Evolutionary conservation across 1,140 invertebrate genomes (phyloP).

Genomic region (Battus philenor): DNA sequence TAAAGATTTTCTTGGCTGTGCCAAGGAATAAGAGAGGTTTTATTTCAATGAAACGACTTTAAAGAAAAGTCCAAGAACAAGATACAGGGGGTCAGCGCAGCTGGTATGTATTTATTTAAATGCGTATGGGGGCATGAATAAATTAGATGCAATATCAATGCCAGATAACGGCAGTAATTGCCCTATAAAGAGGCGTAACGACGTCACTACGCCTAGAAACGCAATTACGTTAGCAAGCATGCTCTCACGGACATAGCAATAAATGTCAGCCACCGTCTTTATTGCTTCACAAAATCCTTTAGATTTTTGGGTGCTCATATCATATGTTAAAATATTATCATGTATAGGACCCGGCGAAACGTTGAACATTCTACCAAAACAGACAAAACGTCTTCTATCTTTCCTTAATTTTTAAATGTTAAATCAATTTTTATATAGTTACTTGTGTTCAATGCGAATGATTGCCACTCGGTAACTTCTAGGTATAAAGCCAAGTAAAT

Average conservation of each 20-base stretch:
- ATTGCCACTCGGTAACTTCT: slow-evolving; percentile 32
- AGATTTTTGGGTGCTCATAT: slow-evolving; percentile 37
- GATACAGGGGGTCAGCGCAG: slow-evolving; percentile 45
- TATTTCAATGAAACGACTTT: slow-evolving; percentile 44
- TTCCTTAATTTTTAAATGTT: no score
- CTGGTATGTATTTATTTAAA: slow-evolving; percentile 56
- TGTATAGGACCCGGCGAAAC: no score
- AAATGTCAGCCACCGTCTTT: slow-evolving; percentile 47
- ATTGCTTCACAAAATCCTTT: slow-evolving; percentile 30
- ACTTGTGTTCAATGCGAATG: no score
- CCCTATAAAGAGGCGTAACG: slow-evolving; percentile 67
- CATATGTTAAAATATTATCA: slow-evolving; percentile 10
- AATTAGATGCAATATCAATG: slow-evolving; percentile 72
- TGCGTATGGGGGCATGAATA: slow-evolving; percentile 53
- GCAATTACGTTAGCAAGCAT: slow-evolving; percentile 59
- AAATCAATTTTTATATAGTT: no score
- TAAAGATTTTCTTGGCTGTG: slow-evolving; percentile 31
- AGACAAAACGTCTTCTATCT: no score
- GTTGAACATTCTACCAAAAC: no score
- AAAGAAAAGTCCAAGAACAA: slow-evolving; percentile 35
- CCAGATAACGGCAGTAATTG: slow-evolving; percentile 70
- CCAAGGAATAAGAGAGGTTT: slow-evolving; percentile 39
- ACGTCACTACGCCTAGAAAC: slow-evolving; percentile 64
- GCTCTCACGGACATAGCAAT: slow-evolving; percentile 56
- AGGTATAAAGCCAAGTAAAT: slow-evolving; percentile 46